Evolutionary conservation across 2,888 invertebrate genomes (phyloP), one percentile per base, ranked within the genome.

Genomic region (Axea sp.): DNA sequence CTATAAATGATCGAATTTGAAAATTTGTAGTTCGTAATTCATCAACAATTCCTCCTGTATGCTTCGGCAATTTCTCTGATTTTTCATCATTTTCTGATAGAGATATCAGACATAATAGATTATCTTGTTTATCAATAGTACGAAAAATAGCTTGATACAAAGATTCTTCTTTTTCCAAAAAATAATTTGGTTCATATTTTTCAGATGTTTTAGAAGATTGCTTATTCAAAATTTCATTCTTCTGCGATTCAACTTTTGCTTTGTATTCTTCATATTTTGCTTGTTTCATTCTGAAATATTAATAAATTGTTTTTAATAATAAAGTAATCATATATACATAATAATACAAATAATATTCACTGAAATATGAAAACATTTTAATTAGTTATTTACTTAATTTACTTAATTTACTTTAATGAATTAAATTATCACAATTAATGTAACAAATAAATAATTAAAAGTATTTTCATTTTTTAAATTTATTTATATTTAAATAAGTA

Each of bases 91-190:
- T 45, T 8, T 76, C 79, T 1, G 84, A 75, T 19, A 82, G 14
- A 0, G 77, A 78, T 12, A 84, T 83, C 1, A 83, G 84, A 79
- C 19, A 83, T n/a, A 86, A 62, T n/a, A 86, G 72, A 39, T 91
- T 91, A 81, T 93, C 93, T n/a, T 92, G 91, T 80, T 92, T 92
- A 81, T 92, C 91, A 78, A 93, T 91, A 14, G 91, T 91, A 85
- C 88, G 90, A 81, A 91, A 92, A 76, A 93, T 92, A 7, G 83
- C 84, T 67, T 82, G 80, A n/a, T 84, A 82, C 37, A 87, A 74
- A 0, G 84, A 80, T 24, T 78, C 80, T 3, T 73, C 75, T 51
- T 81, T 82, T 0, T 81, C 81, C 55, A 60, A 31, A 12, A 51
- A 30, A 5, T 78, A 69, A 2, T 71, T 57, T 0, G 75, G 43